Base-by-base conservation (phyloP, 2,113 vertebrate genomes). In the Carollia perspicillata region DNA sequence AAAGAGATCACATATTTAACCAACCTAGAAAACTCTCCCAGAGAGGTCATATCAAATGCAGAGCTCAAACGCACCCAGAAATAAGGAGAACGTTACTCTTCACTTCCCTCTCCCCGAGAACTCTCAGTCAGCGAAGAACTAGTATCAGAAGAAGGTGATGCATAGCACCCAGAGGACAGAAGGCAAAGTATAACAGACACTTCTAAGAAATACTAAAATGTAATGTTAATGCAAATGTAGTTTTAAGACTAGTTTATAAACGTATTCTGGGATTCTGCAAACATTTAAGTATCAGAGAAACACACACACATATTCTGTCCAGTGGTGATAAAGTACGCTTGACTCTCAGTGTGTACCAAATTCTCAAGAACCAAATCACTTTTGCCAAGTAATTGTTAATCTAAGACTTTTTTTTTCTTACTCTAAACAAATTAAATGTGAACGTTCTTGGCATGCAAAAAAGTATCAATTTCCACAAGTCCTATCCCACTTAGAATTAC, bases 321-420 rank as follows among this genome's bases (percentile, higher is more conserved):
- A 72, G 3, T 63, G 75, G 60, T 85, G 47, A 65, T 42, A 85
- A 75, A 74, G 51, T 71, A 65, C 20, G 37, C 33, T 33, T 86
- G 60, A n/a, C 68, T 44, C 35, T 85, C 14, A 66, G 37, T 30
- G 12, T 72, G 22, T 37, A 78, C 58, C 66, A 86, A 79, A 71
- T 63, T 74, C 42, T 86, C 72, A 75, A 83, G 35, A 92, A 84
- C 92, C 44, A 66, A 71, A 77, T 90, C 75, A 81, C 58, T 90
- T 89, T 63, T 55, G 26, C 16, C 65, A 95, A 96, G 40, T 33
- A 95, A 72, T 16, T 84, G 77, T 26, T 87, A 69, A 89, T 81
- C 53, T 68, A 66, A 69, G 44, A 77, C 17, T 66, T 47, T 95
- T 90, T 90, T 94, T 96, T 86, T 75, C 33, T 93, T 77, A n/a